These are phyloP conservation scores for Limanda limanda DNA, from an alignment of 2,113 vertebrate genomes.

Conservation along the genomic window DNA sequence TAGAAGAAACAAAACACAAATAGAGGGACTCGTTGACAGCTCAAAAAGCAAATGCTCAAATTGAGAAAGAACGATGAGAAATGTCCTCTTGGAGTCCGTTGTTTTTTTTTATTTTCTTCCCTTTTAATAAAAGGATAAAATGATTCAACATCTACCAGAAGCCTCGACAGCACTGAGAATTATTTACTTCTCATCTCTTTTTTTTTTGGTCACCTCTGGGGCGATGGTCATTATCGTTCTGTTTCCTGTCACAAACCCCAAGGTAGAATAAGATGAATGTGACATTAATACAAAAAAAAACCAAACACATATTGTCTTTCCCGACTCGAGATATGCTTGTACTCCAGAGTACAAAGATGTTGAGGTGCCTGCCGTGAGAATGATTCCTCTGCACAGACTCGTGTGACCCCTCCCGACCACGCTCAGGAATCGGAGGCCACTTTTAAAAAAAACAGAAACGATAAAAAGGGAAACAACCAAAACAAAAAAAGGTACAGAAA, in stretches of 20 bases:
- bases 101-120: conserved; percentile 70
- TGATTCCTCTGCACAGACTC: conserved; percentile 20
- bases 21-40: too few species aligned
- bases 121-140: conserved; percentile 65
- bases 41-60: neutral
- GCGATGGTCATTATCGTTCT: conserved; percentile 7
- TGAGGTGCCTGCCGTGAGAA: conserved; percentile 43
- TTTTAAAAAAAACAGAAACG: conserved; percentile 60
- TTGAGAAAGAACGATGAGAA: conserved; percentile 21
- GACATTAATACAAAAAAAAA: conserved; percentile 63
- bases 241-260: conserved; percentile 19
- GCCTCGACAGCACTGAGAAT: conserved; percentile 41
- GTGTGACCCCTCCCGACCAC: conserved; percentile 19
- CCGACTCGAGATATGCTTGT: conserved; percentile 31
- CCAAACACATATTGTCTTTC: conserved; percentile 53
- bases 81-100: neutral
- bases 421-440: conserved; percentile 43
- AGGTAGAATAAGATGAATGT: conserved; percentile 52
- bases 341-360: conserved; percentile 48
- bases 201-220: conserved; percentile 35
- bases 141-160: conserved; percentile 54
- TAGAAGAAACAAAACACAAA: neutral
- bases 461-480: conserved; percentile 46
- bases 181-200: neutral
- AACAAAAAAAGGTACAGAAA: conserved; percentile 48